Evolutionary conservation across 2,888 invertebrate species (phyloP).

Genomic region (Erebia palarica): DNA sequence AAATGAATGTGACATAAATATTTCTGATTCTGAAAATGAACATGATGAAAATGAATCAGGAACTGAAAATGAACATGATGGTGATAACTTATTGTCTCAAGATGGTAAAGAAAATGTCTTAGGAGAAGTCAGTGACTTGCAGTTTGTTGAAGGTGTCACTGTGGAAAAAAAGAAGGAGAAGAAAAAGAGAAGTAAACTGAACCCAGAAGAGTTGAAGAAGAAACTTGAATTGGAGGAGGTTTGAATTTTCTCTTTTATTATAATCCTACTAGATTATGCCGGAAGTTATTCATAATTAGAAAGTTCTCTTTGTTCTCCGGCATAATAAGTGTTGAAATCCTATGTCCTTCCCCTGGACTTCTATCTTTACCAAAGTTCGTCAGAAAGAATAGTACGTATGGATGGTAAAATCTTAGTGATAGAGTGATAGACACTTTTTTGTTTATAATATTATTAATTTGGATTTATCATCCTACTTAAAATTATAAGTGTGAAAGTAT

Average conservation of each 20-base stretch:
- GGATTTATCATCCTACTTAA: too few relatives aligned
- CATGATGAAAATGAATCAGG: conserved; percentile 41
- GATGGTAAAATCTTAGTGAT: too few relatives aligned
- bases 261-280: too few relatives aligned
- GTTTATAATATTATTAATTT: too few relatives aligned
- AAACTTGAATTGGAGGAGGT: conserved; percentile 74
- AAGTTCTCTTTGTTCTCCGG: too few relatives aligned
- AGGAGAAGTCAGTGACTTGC: conserved; percentile 49
- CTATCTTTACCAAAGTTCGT: too few relatives aligned
- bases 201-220: conserved; percentile 73
- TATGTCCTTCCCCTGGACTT: too few relatives aligned
- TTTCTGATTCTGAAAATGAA: conserved; percentile 26
- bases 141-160: conserved; percentile 71
- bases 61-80: conserved; percentile 39
- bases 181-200: conserved; percentile 69
- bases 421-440: too few relatives aligned
- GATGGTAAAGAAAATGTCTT: conserved; percentile 35
- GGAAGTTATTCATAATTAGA: too few relatives aligned
- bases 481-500: too few relatives aligned
- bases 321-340: too few relatives aligned
- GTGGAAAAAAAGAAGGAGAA: conserved; percentile 68
- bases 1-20: conserved; percentile 15
- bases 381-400: too few relatives aligned
- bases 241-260: conserved; percentile 25
- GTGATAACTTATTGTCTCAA: conserved; percentile 38